Evolutionary conservation across 2,113 vertebrate genomes (phyloP).

Genomic region (Leucoraja erinaceus): DNA sequence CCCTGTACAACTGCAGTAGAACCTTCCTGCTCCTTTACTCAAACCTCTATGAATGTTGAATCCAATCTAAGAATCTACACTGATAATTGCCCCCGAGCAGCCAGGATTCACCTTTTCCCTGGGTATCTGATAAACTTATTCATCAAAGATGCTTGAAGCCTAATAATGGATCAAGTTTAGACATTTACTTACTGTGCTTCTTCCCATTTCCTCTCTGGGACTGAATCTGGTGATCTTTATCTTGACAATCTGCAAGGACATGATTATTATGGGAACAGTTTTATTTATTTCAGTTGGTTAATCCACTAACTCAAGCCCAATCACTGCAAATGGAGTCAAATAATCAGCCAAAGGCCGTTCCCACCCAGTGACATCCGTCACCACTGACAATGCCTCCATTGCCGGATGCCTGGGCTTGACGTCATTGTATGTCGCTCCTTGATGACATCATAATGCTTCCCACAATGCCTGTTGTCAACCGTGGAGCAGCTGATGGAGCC

Average conservation of each 20-base stretch:
- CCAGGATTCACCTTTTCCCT: background rate
- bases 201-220: slow-evolving; percentile 67
- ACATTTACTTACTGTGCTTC: slow-evolving; percentile 80
- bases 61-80: too few species aligned
- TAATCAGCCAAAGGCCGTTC: too few species aligned
- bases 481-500: background rate
- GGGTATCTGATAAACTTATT: background rate
- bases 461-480: background rate
- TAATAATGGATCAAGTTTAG: background rate
- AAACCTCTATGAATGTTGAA: too few species aligned
- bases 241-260: slow-evolving; percentile 57
- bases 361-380: too few species aligned
- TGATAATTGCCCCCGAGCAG: background rate
- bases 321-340: background rate
- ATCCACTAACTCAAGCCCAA: too few species aligned
- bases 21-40: too few species aligned
- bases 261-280: background rate
- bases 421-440: background rate
- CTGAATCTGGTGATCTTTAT: slow-evolving; percentile 68
- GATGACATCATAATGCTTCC: background rate
- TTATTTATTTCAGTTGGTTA: background rate
- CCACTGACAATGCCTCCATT: background rate
- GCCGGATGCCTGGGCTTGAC: background rate
- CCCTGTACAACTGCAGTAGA: too few species aligned
- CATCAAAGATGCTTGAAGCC: background rate